Base-by-base conservation (phyloP, 2,797 vertebrate species). In the Falco berigora region DNA sequence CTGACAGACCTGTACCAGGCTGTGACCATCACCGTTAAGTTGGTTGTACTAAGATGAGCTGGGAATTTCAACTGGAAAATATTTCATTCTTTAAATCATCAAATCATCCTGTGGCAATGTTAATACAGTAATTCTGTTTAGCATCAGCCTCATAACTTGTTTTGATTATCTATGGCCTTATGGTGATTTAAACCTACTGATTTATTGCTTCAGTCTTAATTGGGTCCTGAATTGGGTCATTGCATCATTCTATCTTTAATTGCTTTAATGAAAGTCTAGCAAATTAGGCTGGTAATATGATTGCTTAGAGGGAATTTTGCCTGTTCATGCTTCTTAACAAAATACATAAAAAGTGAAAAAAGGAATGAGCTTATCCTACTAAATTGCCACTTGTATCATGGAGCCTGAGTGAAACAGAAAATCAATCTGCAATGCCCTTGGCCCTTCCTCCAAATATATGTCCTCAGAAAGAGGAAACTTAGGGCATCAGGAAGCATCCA, bases 151-250 rank as follows among this genome's bases (percentile, higher is more conserved):
- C 27, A 12, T 52, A 85, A 69, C 47, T 78, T 86, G 58, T 84
- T 94, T 92, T 79, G 83, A 78, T 88, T 73, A 64, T 96, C 88
- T 93, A 13, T 78, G 66, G 34, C 77, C 86, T 88, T 92, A 66
- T 84, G 80, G 83, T 84, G 90, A 93, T 92, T 97, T 95, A 92
- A 88, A 92, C 83, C 52, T 88, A 86, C 82, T 90, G 88, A 96
- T 92, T 90, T 96, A 96, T 94, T 88, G 90, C 90, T 94, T 90
- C 66, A 40, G 47, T 82, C 83, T 92, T 96, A 96, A 94, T 59
- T 95, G 86, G 80, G 90, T 94, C 80, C 62, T 88, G 92, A 96
- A 88, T 74, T 85, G 71, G 86, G 93, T 94, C 94, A 89, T 27
- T 91, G 83, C 86, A 92, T 93, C 71, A 62, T 92, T 95, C 74